These are phyloP conservation scores for Erannis defoliaria DNA, from an alignment of 2,888 invertebrate genomes.

Conservation along the genomic window DNA sequence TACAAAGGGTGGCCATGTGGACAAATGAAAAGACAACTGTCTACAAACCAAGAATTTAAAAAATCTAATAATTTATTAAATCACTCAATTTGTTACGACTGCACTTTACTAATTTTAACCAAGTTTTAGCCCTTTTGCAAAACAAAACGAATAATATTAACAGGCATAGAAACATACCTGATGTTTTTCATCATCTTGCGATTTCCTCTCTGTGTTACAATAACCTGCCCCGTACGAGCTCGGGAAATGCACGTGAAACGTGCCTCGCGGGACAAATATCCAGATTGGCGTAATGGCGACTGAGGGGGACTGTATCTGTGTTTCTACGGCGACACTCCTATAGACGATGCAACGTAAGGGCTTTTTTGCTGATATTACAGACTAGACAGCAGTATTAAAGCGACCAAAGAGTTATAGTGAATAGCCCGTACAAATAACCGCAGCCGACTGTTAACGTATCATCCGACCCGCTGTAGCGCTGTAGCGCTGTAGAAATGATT, in stretches of 20 bases:
- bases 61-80: no score
- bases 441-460: background rate
- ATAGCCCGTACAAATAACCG: no score
- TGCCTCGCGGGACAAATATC: conserved; percentile 36
- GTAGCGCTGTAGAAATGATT: no score
- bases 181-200: background rate
- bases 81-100: no score
- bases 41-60: no score
- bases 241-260: conserved; percentile 28
- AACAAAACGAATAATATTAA: no score
- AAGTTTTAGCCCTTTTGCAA: no score
- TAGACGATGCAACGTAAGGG: background rate
- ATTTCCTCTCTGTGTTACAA: background rate
- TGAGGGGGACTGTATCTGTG: conserved; percentile 16
- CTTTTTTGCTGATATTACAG: background rate
- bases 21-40: no score
- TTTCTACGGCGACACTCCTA: conserved; percentile 2
- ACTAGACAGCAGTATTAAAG: background rate
- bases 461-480: background rate
- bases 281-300: conserved; percentile 40
- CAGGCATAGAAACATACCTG: background rate
- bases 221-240: conserved; percentile 25
- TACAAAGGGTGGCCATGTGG: no score
- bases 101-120: no score
- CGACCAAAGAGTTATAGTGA: background rate